Conservation (phyloP, 2,888 invertebrate species). For the Chromoteleia sp. region DNA sequence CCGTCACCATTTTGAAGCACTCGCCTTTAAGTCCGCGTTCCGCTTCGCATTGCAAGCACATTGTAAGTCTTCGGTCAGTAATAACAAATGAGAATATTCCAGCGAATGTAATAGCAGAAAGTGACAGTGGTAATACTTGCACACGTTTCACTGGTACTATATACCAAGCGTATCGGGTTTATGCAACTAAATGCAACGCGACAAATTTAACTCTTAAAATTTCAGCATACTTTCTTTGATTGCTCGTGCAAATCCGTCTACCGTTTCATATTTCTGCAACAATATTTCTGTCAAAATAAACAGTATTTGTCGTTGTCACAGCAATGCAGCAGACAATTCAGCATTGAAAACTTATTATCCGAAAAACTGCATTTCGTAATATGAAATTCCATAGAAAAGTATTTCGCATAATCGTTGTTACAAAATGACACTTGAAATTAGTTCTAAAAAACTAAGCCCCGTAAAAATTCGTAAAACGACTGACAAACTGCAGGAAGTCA, state of each 20-base stretch:
- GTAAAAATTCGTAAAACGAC: background rate
- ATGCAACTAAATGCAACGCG: background rate
- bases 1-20: slow-evolving; percentile 30
- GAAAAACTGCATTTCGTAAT: slow-evolving; percentile 3
- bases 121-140: slow-evolving; percentile 49
- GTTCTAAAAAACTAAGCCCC: background rate
- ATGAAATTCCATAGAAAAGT: background rate
- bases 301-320: slow-evolving; percentile 9
- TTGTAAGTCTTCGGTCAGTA: slow-evolving; percentile 44
- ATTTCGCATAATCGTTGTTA: background rate
- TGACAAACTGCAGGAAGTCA: background rate
- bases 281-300: slow-evolving; percentile 43
- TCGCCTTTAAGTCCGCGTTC: slow-evolving; percentile 5
- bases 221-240: slow-evolving; percentile 27
- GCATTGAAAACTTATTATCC: background rate
- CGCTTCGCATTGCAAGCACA: slow-evolving; percentile 7
- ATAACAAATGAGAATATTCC: slow-evolving; percentile 46
- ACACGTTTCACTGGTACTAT: slow-evolving; percentile 21
- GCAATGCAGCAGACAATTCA: slow-evolving; percentile 6
- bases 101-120: slow-evolving; percentile 43
- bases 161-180: slow-evolving; percentile 37
- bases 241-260: slow-evolving; percentile 39
- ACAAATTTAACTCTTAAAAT: slow-evolving; percentile 38
- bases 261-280: slow-evolving; percentile 16
- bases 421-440: background rate